phyloP scores from a whole-genome alignment of 2,113 vertebrate genomes.

The Glaucidium brasilianum region DNA sequence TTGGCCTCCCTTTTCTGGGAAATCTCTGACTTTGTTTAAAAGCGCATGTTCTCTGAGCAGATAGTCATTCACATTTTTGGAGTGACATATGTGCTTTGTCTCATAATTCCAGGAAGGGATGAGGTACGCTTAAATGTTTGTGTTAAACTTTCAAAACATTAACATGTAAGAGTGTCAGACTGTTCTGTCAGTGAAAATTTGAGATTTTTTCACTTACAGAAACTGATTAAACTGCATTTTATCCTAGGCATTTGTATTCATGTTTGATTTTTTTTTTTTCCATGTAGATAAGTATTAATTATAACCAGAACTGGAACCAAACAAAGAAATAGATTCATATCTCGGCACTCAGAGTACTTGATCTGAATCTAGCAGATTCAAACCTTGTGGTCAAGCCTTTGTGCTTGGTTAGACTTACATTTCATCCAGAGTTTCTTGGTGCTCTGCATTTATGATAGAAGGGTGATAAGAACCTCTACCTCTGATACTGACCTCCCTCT shows the following conservation, averaged over 20 bases:
- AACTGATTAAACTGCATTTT: neutral
- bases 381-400: neutral
- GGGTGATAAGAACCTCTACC: neutral
- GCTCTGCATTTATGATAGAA: neutral
- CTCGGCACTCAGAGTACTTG: neutral
- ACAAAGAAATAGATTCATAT: neutral
- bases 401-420: neutral
- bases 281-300: neutral
- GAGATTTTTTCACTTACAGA: neutral
- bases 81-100: neutral
- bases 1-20: neutral
- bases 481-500: neutral
- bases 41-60: neutral
- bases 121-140: neutral
- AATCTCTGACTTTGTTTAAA: slow-evolving; percentile 17
- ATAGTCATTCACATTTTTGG: neutral
- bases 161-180: neutral
- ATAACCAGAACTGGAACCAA: neutral
- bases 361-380: neutral
- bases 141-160: neutral
- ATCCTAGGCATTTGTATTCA: neutral
- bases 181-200: neutral
- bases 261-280: neutral
- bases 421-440: neutral
- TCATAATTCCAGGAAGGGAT: neutral